Evolutionary conservation across 1,140 invertebrate species (phyloP).

Genomic region (Battus philenor): DNA sequence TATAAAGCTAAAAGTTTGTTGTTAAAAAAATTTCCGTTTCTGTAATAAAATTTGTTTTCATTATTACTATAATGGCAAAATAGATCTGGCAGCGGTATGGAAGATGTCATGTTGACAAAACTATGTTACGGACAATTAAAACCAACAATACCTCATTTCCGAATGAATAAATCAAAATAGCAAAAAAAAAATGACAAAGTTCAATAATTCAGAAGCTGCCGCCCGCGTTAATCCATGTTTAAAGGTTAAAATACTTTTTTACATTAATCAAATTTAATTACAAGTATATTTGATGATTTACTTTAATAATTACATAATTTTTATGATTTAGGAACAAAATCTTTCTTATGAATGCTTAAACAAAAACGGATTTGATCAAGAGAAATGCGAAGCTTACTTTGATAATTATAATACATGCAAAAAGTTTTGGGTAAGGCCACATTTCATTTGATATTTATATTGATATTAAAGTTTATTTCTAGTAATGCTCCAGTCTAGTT

Average conservation of each 20-base stretch:
- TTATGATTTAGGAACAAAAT: constrained; percentile 76
- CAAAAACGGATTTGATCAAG: constrained; percentile 77
- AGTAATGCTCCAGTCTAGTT: no score
- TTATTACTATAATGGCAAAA: no score
- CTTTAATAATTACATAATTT: constrained; percentile 31
- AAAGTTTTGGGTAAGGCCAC: constrained; percentile 77
- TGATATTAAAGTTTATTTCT: no score
- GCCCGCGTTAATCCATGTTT: constrained; percentile 58
- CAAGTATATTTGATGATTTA: constrained; percentile 10
- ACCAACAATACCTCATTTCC: no score
- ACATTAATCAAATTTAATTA: neutral
- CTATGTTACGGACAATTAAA: no score
- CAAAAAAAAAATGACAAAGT: constrained; percentile 35
- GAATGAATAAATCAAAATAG: no score
- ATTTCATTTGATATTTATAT: no score
- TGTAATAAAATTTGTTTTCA: no score
- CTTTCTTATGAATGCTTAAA: constrained; percentile 78
- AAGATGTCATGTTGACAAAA: no score
- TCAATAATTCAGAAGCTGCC: constrained; percentile 47
- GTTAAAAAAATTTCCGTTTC: no score
- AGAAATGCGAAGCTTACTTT: constrained; percentile 79
- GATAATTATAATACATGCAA: constrained; percentile 81
- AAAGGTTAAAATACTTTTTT: constrained; percentile 33
- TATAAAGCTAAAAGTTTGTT: no score
- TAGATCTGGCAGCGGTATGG: no score